Conservation (phyloP, 2,888 invertebrate genomes). For the Timandra comae region DNA sequence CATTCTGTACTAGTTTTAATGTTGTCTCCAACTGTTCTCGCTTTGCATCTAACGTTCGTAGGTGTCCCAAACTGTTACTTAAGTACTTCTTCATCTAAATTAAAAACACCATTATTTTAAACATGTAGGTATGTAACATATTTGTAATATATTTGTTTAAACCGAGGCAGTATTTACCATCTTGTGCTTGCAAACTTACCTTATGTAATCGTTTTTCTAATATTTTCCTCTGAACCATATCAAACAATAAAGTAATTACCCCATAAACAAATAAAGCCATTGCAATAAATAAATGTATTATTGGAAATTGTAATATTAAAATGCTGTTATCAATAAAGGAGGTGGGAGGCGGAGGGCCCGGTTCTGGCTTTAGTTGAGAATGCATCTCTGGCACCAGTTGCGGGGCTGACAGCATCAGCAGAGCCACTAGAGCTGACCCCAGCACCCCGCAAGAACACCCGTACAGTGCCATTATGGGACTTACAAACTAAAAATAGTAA, state of each 20-base stretch:
- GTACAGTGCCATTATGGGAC: slow-evolving; percentile 38
- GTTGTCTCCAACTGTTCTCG: slow-evolving; percentile 50
- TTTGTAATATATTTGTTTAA: too few relatives aligned
- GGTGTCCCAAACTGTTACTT: slow-evolving; percentile 37
- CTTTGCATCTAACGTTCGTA: slow-evolving; percentile 47
- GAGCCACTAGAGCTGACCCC: slow-evolving; percentile 41
- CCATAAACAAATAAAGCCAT: slow-evolving; percentile 35
- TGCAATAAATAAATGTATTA: slow-evolving; percentile 46
- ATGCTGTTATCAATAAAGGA: slow-evolving; percentile 5
- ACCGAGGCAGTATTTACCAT: too few relatives aligned
- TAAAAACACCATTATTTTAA: too few relatives aligned
- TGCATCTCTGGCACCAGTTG: slow-evolving; percentile 48
- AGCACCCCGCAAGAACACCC: slow-evolving; percentile 47
- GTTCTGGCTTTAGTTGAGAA: slow-evolving; percentile 14
- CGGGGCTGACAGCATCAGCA: slow-evolving; percentile 46
- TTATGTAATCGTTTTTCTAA: slow-evolving; percentile 56
- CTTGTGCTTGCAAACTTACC: slow-evolving; percentile 32
- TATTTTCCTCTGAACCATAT: slow-evolving; percentile 60
- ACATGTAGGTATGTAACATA: too few relatives aligned
- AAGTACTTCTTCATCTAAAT: slow-evolving; percentile 41
- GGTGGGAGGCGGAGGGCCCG: slow-evolving; percentile 5
- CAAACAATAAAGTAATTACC: slow-evolving; percentile 43
- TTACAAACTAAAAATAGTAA: background rate
- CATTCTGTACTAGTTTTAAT: slow-evolving; percentile 48
- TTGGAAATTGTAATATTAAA: slow-evolving; percentile 27